Conservation (phyloP, 2,888 invertebrate genomes). For the Sinopyrophorus schimmeli region DNA sequence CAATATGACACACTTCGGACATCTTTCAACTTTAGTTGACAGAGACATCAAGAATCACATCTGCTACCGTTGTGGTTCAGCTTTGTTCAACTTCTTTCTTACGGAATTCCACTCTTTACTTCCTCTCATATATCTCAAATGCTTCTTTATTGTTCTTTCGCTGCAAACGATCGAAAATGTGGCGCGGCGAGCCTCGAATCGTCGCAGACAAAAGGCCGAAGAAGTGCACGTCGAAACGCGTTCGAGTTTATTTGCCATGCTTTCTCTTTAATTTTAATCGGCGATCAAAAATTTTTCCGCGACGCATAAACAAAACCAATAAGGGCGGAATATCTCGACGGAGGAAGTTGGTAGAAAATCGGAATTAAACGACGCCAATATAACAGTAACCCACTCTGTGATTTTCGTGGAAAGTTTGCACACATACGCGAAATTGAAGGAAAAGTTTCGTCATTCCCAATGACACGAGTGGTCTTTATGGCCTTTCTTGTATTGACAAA, state of each 20-base stretch:
- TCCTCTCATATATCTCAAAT: conserved; percentile 33
- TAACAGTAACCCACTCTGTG: conserved; percentile 23
- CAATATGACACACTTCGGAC: conserved; percentile 52
- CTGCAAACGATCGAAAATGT: conserved; percentile 25
- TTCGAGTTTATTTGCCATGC: not conserved
- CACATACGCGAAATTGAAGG: conserved; percentile 53
- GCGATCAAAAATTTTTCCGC: not conserved
- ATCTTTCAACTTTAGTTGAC: conserved; percentile 51
- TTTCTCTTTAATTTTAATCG: not conserved
- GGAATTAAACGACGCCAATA: conserved; percentile 16
- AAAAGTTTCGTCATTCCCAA: conserved; percentile 62
- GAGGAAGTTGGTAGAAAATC: conserved; percentile 15
- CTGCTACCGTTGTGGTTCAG: conserved; percentile 43
- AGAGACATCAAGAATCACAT: conserved; percentile 53
- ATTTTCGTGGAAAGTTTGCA: conserved; percentile 34
- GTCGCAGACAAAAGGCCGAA: conserved; percentile 13
- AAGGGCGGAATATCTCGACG: no score
- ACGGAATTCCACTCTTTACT: conserved; percentile 17
- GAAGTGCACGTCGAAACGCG: conserved; percentile 1
- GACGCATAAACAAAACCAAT: no score
- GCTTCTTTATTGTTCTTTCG: conserved; percentile 34
- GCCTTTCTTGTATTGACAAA: conserved; percentile 60
- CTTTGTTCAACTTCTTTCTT: conserved; percentile 23
- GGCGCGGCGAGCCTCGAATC: conserved; percentile 21
- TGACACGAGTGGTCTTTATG: conserved; percentile 65